Evolutionary conservation across 2,113 vertebrate species (phyloP).

Genomic region (Anguilla japonica): DNA sequence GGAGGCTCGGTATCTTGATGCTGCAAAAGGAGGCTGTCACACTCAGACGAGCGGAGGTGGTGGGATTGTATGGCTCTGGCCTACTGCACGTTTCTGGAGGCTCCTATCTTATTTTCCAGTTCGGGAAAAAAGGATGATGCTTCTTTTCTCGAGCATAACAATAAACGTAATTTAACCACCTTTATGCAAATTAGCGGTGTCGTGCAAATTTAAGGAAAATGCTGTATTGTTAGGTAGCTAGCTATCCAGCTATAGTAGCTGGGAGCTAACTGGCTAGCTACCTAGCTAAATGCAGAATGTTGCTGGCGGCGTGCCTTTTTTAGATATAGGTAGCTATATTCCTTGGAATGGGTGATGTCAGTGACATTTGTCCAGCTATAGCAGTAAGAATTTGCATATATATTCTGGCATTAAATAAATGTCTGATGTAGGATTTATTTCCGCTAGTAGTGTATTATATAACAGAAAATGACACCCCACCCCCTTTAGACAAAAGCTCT

Average conservation of each 20-base stretch:
- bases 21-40: slow-evolving; percentile 27
- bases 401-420: neutral
- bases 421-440: neutral
- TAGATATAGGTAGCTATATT: neutral
- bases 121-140: neutral
- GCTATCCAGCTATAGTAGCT: too few relatives aligned
- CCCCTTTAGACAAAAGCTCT: slow-evolving; percentile 25
- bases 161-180: neutral
- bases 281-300: neutral
- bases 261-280: neutral
- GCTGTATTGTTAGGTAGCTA: slow-evolving; percentile 21
- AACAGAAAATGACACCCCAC: slow-evolving; percentile 23
- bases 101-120: neutral
- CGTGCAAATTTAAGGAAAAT: neutral
- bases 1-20: slow-evolving; percentile 31
- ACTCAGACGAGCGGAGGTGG: slow-evolving; percentile 25
- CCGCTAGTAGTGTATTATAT: slow-evolving; percentile 6
- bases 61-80: slow-evolving; percentile 43
- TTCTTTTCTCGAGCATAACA: neutral
- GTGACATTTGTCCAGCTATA: neutral
- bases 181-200: too few relatives aligned
- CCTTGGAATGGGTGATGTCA: neutral
- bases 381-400: neutral
- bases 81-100: slow-evolving; percentile 30
- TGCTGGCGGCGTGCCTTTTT: neutral